Base-by-base conservation (phyloP, 2,113 vertebrate species). In the Leptosomus discolor region DNA sequence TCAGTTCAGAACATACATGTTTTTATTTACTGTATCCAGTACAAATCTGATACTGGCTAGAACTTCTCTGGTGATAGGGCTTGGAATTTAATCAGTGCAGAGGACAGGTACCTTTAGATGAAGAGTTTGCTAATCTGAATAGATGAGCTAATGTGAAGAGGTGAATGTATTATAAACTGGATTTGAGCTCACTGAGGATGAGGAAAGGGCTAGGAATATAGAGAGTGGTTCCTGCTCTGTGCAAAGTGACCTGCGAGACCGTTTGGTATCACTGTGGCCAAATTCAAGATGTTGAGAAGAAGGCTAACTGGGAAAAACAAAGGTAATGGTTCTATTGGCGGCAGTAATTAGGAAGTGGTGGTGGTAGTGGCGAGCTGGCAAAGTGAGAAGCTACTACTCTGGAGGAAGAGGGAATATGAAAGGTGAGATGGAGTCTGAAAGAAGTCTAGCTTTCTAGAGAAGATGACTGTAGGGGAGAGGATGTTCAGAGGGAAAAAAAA, bases 1-100 rank as follows among this genome's bases (percentile, higher is more conserved):
- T 48, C 3, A 0, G 30, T 73, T 92, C 36, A 19, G 68, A 73
- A n/a, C 11, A 57, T 39, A 21, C 0, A 0, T 46, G 4, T 74
- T 85, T 91, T 90, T 65, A 32, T 70, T 90, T 84, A 24, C 24
- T 68, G 21, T 79, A 46, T 7, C 3, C n/a, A 50, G 24, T 37
- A 41, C 17, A 13, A 21, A 21, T 53, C 21, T 45, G 32, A 39
- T 54, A 12, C 2, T 77, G 80, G 21, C 10, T 69, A 21, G 36
- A 73, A 56, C 32, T 8, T 19, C 29, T 79, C 30, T 73, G 39
- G 30, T 74, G n/a, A 13, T 61, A 48, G 16, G 23, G 30, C 58
- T 77, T 4, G 1, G 43, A 41, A 51, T 81, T 88, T 70, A 19
- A 36, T 73, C 11, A 20, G 8, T 39, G 45, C 30, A 70, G 64